phyloP scores from a whole-genome alignment of 1,140 invertebrate genomes.

The Babylonia areolata region DNA sequence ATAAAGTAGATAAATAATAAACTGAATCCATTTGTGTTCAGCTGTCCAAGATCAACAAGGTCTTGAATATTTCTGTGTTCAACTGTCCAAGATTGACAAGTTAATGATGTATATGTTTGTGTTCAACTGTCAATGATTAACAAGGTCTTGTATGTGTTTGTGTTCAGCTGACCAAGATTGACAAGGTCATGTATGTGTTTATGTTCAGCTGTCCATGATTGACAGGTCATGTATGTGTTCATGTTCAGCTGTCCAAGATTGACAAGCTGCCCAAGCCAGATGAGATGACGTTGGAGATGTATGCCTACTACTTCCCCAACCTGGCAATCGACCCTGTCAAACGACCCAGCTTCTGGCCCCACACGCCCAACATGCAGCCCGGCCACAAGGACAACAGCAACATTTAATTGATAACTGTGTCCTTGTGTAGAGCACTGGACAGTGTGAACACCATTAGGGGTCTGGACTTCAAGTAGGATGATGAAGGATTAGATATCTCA shows the following conservation, averaged over 20 bases:
- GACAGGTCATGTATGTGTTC: slow-evolving; percentile 36
- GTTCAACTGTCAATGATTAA: too few species aligned
- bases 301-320: slow-evolving; percentile 83
- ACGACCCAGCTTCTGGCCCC: slow-evolving; percentile 90
- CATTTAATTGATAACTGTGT: background rate
- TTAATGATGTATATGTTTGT: too few species aligned
- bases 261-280: slow-evolving; percentile 79
- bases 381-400: slow-evolving; percentile 28
- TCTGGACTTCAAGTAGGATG: background rate
- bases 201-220: too few species aligned
- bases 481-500: background rate
- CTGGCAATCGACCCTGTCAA: slow-evolving; percentile 80
- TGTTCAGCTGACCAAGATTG: too few species aligned
- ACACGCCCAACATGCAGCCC: slow-evolving; percentile 72
- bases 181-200: too few species aligned
- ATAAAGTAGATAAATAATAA: too few species aligned
- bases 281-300: slow-evolving; percentile 94
- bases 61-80: too few species aligned
- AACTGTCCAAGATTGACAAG: too few species aligned
- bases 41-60: too few species aligned
- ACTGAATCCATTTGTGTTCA: too few species aligned
- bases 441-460: too few species aligned
- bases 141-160: too few species aligned
- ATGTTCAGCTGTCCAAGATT: slow-evolving; percentile 79
- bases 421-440: background rate